Conservation (phyloP, 2,888 invertebrate genomes). For the Tuta absoluta region DNA sequence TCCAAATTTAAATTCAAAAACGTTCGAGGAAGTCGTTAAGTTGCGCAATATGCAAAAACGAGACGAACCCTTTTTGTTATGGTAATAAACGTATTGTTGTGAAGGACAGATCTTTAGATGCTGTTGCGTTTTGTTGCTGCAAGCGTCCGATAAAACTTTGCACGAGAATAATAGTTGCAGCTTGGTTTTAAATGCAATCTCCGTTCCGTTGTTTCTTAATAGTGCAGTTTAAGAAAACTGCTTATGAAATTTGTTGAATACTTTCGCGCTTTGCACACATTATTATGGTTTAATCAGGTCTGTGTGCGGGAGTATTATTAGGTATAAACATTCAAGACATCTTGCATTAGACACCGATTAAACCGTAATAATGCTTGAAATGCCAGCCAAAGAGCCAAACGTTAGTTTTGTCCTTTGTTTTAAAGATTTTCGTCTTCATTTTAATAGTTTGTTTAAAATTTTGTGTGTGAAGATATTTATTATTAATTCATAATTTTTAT, state of each 20-base stretch:
- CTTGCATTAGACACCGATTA: too few relatives aligned
- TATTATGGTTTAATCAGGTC: too few relatives aligned
- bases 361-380: too few relatives aligned
- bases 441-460: too few relatives aligned
- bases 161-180: neutral
- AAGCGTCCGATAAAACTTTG: conserved; percentile 38
- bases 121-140: conserved; percentile 50
- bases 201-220: neutral
- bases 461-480: too few relatives aligned
- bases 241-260: neutral
- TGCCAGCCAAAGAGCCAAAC: too few relatives aligned
- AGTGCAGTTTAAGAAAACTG: neutral
- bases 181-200: conserved; percentile 4
- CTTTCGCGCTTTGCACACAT: too few relatives aligned
- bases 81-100: conserved; percentile 51
- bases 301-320: too few relatives aligned
- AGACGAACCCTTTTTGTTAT: conserved; percentile 36
- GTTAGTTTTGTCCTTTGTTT: neutral
- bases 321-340: too few relatives aligned
- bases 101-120: conserved; percentile 40
- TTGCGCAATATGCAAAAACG: conserved; percentile 79
- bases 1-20: conserved; percentile 51
- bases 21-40: conserved; percentile 62
- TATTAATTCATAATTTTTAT: too few relatives aligned
- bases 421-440: too few relatives aligned